Base-by-base conservation (phyloP, 2,113 vertebrate genomes). In the Pluvianellus socialis region DNA sequence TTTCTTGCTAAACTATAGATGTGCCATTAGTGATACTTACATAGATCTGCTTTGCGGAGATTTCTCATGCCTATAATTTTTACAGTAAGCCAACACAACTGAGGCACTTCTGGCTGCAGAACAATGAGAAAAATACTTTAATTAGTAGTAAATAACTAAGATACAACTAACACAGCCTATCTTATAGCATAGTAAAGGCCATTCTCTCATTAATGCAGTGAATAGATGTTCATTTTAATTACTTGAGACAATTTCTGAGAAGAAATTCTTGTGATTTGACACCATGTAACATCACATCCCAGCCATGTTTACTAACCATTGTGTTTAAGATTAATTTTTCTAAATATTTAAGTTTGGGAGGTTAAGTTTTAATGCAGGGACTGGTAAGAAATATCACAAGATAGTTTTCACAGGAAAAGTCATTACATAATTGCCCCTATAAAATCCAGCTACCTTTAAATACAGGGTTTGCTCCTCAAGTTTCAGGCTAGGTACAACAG, bases 51-150 rank as follows among this genome's bases (percentile, higher is more conserved):
- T 61, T 70, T 95, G 68, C 2, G 75, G 45, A 97, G 82, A 73
- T 98, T 98, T 70, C 61, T 96, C 47, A 97, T 35, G 33, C 94
- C 55, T 59, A 97, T 56, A 52, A 98, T 80, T 88, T 79, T 96
- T 55, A 98, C 96, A 76, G 88, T 91, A 68, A 98, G 84, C 73
- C 96, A 96, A 71, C 21, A 7, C 35, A 97, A 75, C 40, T n/a
- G 80, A 83, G 92, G 75, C 16, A 73, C 67, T 75, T 93, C 91
- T 77, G 52, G 58, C 98, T 98, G 96, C 49, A 94, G 53, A 91
- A 65, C 14, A 94, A 85, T 11, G 13, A 42, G 66, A 58, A 73
- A 88, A 68, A 67, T 6, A n/a, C 4, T 13, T 62, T 45, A 4
- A 56, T 50, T 42, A 65, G 61, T 50, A 79, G 17, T 4, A 87